Base-by-base conservation (phyloP, 37 sponge, comb jelly and placozoan genomes). In the Amphimedon queenslandica region DNA sequence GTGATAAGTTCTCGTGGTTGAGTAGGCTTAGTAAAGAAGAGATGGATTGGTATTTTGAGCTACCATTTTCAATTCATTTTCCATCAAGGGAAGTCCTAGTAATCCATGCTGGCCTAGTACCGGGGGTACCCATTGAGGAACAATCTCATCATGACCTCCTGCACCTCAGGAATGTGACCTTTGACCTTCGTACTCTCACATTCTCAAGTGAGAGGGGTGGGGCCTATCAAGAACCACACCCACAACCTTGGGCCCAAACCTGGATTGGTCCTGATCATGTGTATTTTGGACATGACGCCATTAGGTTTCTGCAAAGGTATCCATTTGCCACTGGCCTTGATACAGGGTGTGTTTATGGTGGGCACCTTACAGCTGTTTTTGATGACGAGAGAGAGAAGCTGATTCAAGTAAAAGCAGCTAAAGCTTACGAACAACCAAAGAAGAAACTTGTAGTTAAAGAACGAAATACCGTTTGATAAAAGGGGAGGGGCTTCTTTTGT, bases 251-350 rank as follows among this genome's bases (percentile, higher is more conserved):
- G 93, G 90, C 77, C 0, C 57, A 73, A 36, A 63, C 36, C 42
- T 92, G 93, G 93, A 37, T 53, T 1, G 93, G 93, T n/a, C 89
- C 89, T 18, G 72, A 67, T 0, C 93, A 92, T 73, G 75, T 92
- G 8, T 92, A 84, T 64, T 92, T 88, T 76, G 93, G 93, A 28
- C 93, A 92, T 60, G 93, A 92, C 73, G 93, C 93, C 18, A 21
- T 23, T 10, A 58, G 90, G 20, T 51, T 40, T 2, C 70, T 84
- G 5, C 89, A 92, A 77, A 38, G 42, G 3, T 72, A 73, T 37
- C 37, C 64, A 11, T 77, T 65, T 64, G 90, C 93, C 16, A 92
- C 93, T 23, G 93, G 89, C 2, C 72, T 92, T 47, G 93, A 92
- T 40, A 88, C 93, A 20, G 93, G 78, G 8, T 92, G 93, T 79